Conservation (phyloP, 2,797 vertebrate genomes). For the Sebastes baramenuke region DNA sequence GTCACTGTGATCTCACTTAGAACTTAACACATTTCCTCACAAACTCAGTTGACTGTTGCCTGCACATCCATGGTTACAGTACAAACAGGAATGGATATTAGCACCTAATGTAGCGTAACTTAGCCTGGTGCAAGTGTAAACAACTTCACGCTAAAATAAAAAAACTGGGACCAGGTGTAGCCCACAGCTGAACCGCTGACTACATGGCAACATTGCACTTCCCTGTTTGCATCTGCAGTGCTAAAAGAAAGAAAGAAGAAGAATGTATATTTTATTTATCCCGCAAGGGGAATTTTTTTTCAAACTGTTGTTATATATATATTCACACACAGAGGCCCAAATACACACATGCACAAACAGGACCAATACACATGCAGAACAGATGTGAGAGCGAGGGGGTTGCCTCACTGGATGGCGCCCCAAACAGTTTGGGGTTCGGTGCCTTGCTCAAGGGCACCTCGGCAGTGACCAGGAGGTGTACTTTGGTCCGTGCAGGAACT, state of each 20-base stretch:
- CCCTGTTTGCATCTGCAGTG: not conserved
- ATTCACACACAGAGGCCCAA: no score
- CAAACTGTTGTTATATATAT: no score
- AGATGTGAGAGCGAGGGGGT: no score
- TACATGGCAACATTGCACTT: not conserved
- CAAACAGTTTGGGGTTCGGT: no score
- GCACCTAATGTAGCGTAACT: not conserved
- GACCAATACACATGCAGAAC: no score
- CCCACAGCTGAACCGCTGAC: not conserved
- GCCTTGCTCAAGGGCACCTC: no score
- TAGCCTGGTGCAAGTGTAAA: not conserved
- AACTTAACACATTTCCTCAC: not conserved
- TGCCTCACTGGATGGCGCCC: no score
- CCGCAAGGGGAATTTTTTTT: no score
- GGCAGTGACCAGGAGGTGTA: no score
- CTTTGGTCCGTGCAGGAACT: no score
- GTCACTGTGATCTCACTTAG: not conserved
- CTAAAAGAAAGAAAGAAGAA: not conserved
- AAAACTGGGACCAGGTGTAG: not conserved
- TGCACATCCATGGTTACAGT: conserved; percentile 14
- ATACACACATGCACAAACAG: no score
- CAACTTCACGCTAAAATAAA: not conserved
- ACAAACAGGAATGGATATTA: not conserved
- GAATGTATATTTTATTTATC: no score
- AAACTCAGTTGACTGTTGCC: not conserved